Evolutionary conservation across 2,797 vertebrate species (phyloP).

Genomic region (Pangasius mekongensis): DNA sequence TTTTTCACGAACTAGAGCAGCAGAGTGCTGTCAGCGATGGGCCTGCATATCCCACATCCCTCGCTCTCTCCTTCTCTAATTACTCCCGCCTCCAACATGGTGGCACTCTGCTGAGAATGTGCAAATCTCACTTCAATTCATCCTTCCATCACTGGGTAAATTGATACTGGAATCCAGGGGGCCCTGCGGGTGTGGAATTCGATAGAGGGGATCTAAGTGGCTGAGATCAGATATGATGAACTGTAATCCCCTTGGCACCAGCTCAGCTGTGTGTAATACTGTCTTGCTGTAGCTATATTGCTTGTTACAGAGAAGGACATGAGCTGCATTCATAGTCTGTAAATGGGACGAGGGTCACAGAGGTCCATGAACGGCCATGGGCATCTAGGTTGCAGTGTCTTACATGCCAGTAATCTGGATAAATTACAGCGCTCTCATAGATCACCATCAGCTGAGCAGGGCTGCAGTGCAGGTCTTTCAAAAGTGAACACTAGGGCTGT

Average conservation of each 20-base stretch:
- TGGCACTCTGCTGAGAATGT: slow-evolving; percentile 44
- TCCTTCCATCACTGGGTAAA: slow-evolving; percentile 69
- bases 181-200: slow-evolving; percentile 72
- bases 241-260: slow-evolving; percentile 73
- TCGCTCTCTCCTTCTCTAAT: slow-evolving; percentile 41
- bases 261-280: slow-evolving; percentile 64
- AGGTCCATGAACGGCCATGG: background rate
- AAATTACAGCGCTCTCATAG: slow-evolving; percentile 19
- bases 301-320: slow-evolving; percentile 63
- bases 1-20: slow-evolving; percentile 37
- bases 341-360: slow-evolving; percentile 20
- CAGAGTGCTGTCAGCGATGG: slow-evolving; percentile 32
- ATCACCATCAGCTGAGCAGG: slow-evolving; percentile 18
- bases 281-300: slow-evolving; percentile 57
- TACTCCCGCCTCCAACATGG: slow-evolving; percentile 37
- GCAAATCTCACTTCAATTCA: slow-evolving; percentile 50
- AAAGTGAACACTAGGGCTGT: slow-evolving; percentile 23
- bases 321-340: slow-evolving; percentile 46
- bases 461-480: slow-evolving; percentile 23
- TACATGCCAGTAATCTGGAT: slow-evolving; percentile 26
- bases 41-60: slow-evolving; percentile 23
- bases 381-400: slow-evolving; percentile 32
- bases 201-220: slow-evolving; percentile 76
- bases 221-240: slow-evolving; percentile 78
- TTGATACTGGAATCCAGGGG: slow-evolving; percentile 73